Evolutionary conservation across 2,888 invertebrate genomes (phyloP).

Genomic region (Elgonia sp.): DNA sequence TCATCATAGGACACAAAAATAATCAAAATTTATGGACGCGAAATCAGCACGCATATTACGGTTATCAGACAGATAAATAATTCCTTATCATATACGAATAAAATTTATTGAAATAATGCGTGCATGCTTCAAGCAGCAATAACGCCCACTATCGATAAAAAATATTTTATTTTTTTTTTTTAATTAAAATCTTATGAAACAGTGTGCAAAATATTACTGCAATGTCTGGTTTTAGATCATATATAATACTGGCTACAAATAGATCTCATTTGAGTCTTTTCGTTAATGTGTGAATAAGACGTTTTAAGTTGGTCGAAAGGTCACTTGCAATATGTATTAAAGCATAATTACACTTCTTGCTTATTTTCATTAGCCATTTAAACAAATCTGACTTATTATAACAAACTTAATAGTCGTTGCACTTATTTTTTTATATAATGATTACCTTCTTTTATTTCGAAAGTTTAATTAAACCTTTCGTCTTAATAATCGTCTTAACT

Average conservation of each 20-base stretch:
- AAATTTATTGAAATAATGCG: conserved; percentile 4
- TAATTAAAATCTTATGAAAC: too few species aligned
- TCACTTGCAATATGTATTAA: neutral
- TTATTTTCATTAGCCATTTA: too few species aligned
- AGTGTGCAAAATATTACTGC: too few species aligned
- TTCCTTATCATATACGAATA: neutral
- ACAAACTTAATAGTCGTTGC: too few species aligned
- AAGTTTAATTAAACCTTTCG: too few species aligned
- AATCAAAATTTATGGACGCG: neutral
- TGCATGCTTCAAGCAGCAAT: neutral
- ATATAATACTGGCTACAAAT: conserved; percentile 33
- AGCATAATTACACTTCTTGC: too few species aligned
- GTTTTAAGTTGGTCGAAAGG: conserved; percentile 4
- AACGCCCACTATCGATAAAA: conserved; percentile 2
- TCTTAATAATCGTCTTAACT: too few species aligned
- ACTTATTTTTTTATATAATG: too few species aligned
- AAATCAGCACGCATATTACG: neutral
- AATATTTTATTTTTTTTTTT: neutral
- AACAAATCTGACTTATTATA: too few species aligned
- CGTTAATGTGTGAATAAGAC: conserved; percentile 54
- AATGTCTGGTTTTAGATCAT: neutral
- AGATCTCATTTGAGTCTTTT: conserved; percentile 56
- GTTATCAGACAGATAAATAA: neutral
- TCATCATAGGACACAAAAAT: neutral
- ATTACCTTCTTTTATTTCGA: too few species aligned